Base-by-base conservation (phyloP, 2,113 vertebrate species). In the Ariopsis seemanni region DNA sequence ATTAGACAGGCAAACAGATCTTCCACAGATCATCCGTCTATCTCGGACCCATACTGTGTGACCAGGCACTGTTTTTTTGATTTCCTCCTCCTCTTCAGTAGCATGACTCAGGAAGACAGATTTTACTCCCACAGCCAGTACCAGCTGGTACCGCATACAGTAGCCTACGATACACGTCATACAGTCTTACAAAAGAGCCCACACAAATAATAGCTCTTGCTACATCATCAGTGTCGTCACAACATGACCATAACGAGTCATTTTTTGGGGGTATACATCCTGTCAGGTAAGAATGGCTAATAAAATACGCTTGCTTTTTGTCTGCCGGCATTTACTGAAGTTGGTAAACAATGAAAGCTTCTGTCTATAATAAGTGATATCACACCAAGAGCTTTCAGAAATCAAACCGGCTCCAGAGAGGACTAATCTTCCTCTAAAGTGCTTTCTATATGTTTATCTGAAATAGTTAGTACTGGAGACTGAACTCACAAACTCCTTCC, bases 1-100 rank as follows among this genome's bases (percentile, higher is more conserved):
- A 65, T 52, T 77, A 20, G 20, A 20, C 15, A n/a, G 63, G 50
- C 71, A 67, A 34, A 65, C 20, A 72, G 18, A 53, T 77, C 65
- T 87, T 75, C 12, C 81, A 69, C 27, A 80, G 77, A 57, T n/a
- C 25, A 72, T 88, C 14, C 25, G 63, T 87, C 86, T 63, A 48
- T 42, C 15, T 84, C 60, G 55, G 62, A 58, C 72, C 48, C 72
- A 84, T 62, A 34, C 72, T 27, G 25, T 82, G 79, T 58, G 82
- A 84, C 84, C 48, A 84, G 14, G 63, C 57, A 83, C 9, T 83
- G 79, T 82, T 50, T 71, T 82, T 74, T 82, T 81, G 2, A 0
- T 74, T 62, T 10, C n/a, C 67, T 82, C 55, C 79, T 87, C 86
- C 86, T 87, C 80, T 63, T 87, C 52, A 84, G 62, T 84, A 84